Percentiles rank a stretch among this genome's conserved stretches.
Conservation (phyloP, 2,888 invertebrate species). For the Platerodrilus igneus region DNA sequence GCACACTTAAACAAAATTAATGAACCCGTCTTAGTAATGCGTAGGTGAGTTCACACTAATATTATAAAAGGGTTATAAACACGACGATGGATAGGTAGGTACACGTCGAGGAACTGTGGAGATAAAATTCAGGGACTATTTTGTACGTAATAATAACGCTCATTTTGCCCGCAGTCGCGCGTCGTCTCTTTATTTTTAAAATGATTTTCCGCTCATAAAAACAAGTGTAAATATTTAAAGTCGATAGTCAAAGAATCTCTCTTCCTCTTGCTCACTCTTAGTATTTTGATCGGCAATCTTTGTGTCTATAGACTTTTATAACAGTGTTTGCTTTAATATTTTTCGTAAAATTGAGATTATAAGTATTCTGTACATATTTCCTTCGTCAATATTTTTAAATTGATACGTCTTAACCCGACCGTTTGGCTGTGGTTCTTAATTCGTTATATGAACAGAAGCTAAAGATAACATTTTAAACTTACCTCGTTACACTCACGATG, state of each 20-base stretch:
- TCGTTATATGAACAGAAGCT: no score
- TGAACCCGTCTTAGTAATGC: slow-evolving; percentile 13
- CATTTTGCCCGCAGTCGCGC: no score
- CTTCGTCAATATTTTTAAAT: slow-evolving; percentile 45
- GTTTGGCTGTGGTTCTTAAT: no score
- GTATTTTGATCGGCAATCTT: slow-evolving; percentile 48
- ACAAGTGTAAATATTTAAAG: slow-evolving; percentile 47
- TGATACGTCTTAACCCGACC: slow-evolving; percentile 33
- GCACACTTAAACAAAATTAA: slow-evolving; percentile 22
- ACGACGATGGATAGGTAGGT: no score
- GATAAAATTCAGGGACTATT: no score
- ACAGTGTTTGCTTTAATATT: slow-evolving; percentile 48
- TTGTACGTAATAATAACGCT: no score
- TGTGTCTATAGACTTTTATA: slow-evolving; percentile 48
- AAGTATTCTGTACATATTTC: slow-evolving; percentile 45
- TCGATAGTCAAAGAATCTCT: slow-evolving; percentile 46
- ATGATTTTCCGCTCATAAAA: slow-evolving; percentile 43
- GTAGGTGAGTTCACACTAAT: slow-evolving; percentile 19
- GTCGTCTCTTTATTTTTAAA: slow-evolving; percentile 40
- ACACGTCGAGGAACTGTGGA: no score
- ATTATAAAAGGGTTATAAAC: no score
- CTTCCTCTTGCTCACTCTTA: slow-evolving; percentile 40
- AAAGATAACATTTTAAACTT: no score
- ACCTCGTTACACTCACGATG: no score
- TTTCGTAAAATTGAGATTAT: slow-evolving; percentile 50